phyloP scores from a whole-genome alignment of 2,888 invertebrate genomes.

The Boloria selene region DNA sequence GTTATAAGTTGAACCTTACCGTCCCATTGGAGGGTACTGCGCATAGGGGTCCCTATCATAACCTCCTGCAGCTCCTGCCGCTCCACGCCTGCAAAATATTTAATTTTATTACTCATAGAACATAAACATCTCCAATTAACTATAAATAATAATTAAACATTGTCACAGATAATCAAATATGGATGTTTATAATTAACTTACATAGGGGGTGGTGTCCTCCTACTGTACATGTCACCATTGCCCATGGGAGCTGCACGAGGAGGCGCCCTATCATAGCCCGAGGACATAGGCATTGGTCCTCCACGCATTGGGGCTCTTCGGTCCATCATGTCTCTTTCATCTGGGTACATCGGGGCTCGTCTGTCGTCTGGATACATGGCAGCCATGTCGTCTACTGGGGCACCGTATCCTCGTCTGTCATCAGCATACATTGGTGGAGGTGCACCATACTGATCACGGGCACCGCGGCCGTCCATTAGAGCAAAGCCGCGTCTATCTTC shows the following conservation, averaged over 20 bases:
- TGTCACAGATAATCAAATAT: not conserved
- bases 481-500: slow-evolving; percentile 75
- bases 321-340: slow-evolving; percentile 69
- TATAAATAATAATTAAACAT: not conserved
- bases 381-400: slow-evolving; percentile 48
- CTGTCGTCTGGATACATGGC: slow-evolving; percentile 56
- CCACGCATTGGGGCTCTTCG: slow-evolving; percentile 59
- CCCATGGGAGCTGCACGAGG: slow-evolving; percentile 62
- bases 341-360: slow-evolving; percentile 64
- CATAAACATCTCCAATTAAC: not conserved
- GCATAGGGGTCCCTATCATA: slow-evolving; percentile 76
- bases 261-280: slow-evolving; percentile 62
- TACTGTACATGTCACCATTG: slow-evolving; percentile 77
- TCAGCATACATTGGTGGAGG: slow-evolving; percentile 59
- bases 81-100: slow-evolving; percentile 66
- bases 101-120: not conserved
- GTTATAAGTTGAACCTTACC: slow-evolving; percentile 57
- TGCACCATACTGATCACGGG: slow-evolving; percentile 66
- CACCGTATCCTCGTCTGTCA: slow-evolving; percentile 53
- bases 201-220: slow-evolving; percentile 69
- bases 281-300: slow-evolving; percentile 53
- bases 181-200: slow-evolving; percentile 47
- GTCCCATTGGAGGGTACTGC: slow-evolving; percentile 77
- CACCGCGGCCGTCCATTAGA: slow-evolving; percentile 62
- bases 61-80: slow-evolving; percentile 65